Evolutionary conservation across 2,888 invertebrate species (phyloP), one percentile per base, ranked within the genome.

Genomic region (Heliconius ethilla): DNA sequence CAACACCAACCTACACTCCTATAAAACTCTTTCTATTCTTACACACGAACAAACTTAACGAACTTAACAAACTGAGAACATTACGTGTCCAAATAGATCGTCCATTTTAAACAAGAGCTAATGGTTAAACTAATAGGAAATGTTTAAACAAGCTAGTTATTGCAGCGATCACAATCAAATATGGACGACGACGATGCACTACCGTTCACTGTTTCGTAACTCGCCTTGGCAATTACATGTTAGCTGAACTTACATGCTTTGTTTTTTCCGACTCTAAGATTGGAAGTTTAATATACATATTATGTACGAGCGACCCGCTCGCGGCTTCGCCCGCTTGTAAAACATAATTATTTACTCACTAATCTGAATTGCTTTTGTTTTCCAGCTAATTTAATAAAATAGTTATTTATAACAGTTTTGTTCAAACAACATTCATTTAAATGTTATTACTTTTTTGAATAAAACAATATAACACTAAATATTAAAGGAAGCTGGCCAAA

Each of bases 161-260:
- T 78, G 69, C 72, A 75, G 73, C 77, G 72, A 79, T 79, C 77
- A 77, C 55, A 69, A 78, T 77, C 77, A 79, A 75, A 78, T 75
- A 77, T 79, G 66, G 70, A 75, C 45, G 75, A 75, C 59, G 75
- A 77, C 76, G 72, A 75, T 67, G 75, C 66, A 67, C 75, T 72
- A 77, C 79, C 75, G 77, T 79, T 79, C 79, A 77, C 79, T 69
- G 73, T 79, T 79, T 79, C 75, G 73, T 69, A 79, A 79, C 73
- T 67, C 75, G 63, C 62, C 77, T 73, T 63, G 40, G 63, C 22
- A 29, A 74, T 65, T 40, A 63, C 25, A 74, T 22, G 27, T 40
- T 63, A 18, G 15, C 25, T 73, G 13, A 73, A n/a, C 33, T 40
- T 67, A 67, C 11, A 67, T 67, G 37, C n/a, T 29, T 29, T 59